Conservation (phyloP, 2,113 vertebrate genomes). For the Chaenogobius annularis region DNA sequence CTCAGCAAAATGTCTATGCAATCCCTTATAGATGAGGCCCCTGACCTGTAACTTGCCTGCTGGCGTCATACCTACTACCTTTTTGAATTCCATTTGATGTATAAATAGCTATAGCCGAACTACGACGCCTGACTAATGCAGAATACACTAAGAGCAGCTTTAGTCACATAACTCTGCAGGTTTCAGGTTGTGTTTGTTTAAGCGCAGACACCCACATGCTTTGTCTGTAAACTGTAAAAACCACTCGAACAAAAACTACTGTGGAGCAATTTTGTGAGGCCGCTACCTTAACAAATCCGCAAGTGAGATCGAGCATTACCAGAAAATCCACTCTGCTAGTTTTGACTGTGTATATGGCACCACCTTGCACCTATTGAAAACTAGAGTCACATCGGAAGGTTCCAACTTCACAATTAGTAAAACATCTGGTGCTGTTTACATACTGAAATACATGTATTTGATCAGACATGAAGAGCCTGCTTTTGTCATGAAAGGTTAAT, state of each 20-base stretch:
- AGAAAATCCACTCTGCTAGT: constrained; percentile 8
- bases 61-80: background rate
- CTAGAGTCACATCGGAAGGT: background rate
- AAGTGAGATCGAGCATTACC: constrained; percentile 16
- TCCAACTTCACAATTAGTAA: constrained; percentile 40
- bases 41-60: too few relatives aligned
- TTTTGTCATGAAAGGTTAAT: background rate
- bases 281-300: constrained; percentile 26
- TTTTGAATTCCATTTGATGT: background rate
- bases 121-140: background rate
- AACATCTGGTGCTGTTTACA: constrained; percentile 20
- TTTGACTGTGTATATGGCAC: constrained; percentile 5
- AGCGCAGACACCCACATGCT: background rate
- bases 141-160: background rate
- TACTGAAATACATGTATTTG: constrained; percentile 13
- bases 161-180: background rate
- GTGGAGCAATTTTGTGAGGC: constrained; percentile 2
- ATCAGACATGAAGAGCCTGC: background rate
- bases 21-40: too few relatives aligned
- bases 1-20: too few relatives aligned
- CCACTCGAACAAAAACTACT: constrained; percentile 3
- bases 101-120: background rate
- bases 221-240: background rate
- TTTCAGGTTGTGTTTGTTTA: too few relatives aligned
- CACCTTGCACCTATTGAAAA: constrained; percentile 27